Conservation (phyloP, 2,888 invertebrate species). For the Abrostola tripartita region DNA sequence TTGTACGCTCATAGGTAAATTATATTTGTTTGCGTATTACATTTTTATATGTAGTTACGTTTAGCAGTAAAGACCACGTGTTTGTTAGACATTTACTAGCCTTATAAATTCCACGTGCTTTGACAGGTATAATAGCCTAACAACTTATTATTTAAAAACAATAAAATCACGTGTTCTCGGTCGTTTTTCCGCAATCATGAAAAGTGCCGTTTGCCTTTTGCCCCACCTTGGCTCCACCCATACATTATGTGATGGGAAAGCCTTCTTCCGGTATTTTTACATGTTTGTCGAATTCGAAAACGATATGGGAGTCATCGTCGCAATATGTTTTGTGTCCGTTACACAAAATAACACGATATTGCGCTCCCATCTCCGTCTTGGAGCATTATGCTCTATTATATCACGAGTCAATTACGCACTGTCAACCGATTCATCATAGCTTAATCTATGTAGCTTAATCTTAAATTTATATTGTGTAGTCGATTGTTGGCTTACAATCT, state of each 20-base stretch:
- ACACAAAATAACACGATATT: neutral
- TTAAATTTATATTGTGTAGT: conserved; percentile 42
- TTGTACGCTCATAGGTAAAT: conserved; percentile 7
- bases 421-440: conserved; percentile 21
- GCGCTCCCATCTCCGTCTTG: neutral
- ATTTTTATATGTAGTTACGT: neutral
- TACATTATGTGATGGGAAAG: conserved; percentile 49
- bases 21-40: conserved; percentile 4
- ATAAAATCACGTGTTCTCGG: conserved; percentile 18
- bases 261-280: conserved; percentile 46
- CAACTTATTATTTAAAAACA: conserved; percentile 16
- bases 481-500: conserved; percentile 45
- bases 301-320: conserved; percentile 11
- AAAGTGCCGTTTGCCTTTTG: conserved; percentile 47
- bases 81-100: no score
- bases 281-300: conserved; percentile 14
- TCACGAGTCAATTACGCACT: conserved; percentile 10
- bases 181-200: conserved; percentile 41
- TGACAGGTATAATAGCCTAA: neutral
- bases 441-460: conserved; percentile 31
- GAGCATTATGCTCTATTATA: neutral
- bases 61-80: neutral
- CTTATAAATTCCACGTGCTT: neutral
- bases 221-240: conserved; percentile 49
- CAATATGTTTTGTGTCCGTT: neutral